phyloP scores from a whole-genome alignment of 30 jellyfish, hydroid and myxozoan genomes.

The Nemopilema nomurai region DNA sequence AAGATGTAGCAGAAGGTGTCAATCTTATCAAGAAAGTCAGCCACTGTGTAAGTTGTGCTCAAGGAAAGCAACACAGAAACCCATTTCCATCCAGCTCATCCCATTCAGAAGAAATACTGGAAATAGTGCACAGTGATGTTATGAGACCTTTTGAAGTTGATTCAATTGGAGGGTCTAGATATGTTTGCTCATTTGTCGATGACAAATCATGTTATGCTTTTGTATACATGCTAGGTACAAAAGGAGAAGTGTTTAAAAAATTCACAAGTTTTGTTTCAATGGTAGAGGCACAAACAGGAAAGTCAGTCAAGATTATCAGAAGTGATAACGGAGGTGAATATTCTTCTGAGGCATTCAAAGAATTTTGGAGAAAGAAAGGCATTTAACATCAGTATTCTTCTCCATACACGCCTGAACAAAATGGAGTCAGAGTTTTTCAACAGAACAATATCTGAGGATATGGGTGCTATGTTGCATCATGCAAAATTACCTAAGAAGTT shows the following conservation, averaged over 20 bases:
- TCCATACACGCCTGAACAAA: conserved; percentile 32
- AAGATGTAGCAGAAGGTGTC: conserved; percentile 32
- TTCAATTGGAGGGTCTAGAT: conserved; percentile 48
- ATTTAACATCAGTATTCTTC: conserved; percentile 14
- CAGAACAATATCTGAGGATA: conserved; percentile 17
- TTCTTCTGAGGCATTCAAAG: background rate
- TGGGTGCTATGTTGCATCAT: conserved; percentile 40
- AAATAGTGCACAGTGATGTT: conserved; percentile 55
- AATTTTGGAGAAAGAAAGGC: conserved; percentile 25
- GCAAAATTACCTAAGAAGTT: conserved; percentile 33
- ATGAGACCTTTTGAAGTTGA: conserved; percentile 21
- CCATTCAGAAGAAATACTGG: conserved; percentile 7
- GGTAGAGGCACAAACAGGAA: conserved; percentile 41
- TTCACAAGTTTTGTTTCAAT: conserved; percentile 17
- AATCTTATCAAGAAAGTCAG: conserved; percentile 1
- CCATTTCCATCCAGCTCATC: conserved; percentile 19
- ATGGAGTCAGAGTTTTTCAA: conserved; percentile 32
- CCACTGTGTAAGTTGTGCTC: conserved; percentile 40
- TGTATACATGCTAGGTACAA: conserved; percentile 21
- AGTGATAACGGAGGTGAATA: conserved; percentile 38
- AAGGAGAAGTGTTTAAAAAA: conserved; percentile 22
- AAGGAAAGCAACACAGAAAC: conserved; percentile 42
- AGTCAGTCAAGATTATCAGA: conserved; percentile 1
- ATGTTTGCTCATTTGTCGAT: conserved; percentile 33
- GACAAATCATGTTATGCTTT: conserved; percentile 29